Conservation (phyloP, 2,113 vertebrate species). For the Holacanthus passer region DNA sequence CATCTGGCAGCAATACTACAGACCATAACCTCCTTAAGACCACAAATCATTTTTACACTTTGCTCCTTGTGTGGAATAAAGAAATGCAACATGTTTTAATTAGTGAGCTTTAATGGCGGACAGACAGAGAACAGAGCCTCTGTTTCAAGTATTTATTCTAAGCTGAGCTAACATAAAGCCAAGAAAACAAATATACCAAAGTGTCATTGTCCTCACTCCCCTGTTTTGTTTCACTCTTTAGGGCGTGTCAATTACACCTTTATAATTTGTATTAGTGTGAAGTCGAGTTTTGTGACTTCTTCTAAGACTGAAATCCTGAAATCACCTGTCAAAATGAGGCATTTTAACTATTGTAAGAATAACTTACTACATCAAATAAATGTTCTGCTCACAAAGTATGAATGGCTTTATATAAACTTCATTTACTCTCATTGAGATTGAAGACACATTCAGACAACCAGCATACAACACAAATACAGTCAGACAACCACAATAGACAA, state of each 20-base stretch:
- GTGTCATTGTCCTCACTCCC: neutral
- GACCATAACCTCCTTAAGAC: neutral
- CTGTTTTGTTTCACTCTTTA: neutral
- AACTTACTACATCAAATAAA: neutral
- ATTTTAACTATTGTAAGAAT: neutral
- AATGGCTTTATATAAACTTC: neutral
- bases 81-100: neutral
- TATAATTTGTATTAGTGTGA: neutral
- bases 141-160: too few species aligned
- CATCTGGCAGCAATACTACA: neutral
- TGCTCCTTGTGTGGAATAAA: neutral
- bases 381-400: neutral
- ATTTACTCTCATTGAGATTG: neutral
- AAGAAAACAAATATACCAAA: neutral
- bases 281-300: neutral
- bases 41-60: neutral
- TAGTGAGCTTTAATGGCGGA: neutral
- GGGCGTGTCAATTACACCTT: neutral
- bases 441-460: neutral
- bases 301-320: neutral
- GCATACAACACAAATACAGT: neutral
- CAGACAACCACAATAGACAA: neutral
- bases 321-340: neutral
- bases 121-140: neutral
- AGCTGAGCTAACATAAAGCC: neutral